These are phyloP conservation scores for Crocodylus rhombifer DNA, from an alignment of 2,797 vertebrate species.

Conservation along the genomic window DNA sequence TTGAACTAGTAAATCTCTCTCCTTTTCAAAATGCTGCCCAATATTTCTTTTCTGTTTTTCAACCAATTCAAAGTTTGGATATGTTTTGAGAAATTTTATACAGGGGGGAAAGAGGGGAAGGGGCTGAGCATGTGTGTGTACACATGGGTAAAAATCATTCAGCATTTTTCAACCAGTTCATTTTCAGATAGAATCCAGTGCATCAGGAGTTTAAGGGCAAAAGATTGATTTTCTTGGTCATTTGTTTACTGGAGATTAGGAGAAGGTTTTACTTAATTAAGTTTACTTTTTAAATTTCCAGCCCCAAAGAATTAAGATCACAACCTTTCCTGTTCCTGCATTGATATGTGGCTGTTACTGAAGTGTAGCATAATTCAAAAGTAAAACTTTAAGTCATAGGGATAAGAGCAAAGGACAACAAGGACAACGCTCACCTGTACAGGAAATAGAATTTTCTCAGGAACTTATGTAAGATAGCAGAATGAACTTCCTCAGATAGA, in stretches of 20 bases:
- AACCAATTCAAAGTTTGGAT: background rate
- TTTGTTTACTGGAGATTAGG: background rate
- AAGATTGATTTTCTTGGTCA: background rate
- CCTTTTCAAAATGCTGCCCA: background rate
- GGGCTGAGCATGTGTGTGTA: background rate
- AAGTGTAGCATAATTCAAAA: background rate
- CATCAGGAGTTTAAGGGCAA: background rate
- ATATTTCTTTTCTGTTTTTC: background rate
- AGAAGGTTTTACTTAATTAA: background rate
- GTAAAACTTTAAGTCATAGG: background rate
- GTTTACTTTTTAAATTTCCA: background rate
- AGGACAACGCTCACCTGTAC: accelerated
- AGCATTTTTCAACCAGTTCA: background rate
- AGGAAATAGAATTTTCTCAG: background rate
- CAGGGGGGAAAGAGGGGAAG: too few species aligned
- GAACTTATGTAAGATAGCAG: background rate
- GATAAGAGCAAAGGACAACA: background rate
- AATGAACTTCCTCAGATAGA: background rate
- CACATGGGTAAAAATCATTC: background rate
- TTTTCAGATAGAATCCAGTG: background rate
- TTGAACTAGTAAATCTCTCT: background rate
- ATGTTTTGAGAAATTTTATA: background rate
- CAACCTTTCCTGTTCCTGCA: background rate
- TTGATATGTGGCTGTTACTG: background rate
- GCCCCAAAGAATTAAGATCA: background rate